These are phyloP conservation scores for Scotopteryx bipunctaria DNA, from an alignment of 2,888 invertebrate genomes.

Conservation along the genomic window DNA sequence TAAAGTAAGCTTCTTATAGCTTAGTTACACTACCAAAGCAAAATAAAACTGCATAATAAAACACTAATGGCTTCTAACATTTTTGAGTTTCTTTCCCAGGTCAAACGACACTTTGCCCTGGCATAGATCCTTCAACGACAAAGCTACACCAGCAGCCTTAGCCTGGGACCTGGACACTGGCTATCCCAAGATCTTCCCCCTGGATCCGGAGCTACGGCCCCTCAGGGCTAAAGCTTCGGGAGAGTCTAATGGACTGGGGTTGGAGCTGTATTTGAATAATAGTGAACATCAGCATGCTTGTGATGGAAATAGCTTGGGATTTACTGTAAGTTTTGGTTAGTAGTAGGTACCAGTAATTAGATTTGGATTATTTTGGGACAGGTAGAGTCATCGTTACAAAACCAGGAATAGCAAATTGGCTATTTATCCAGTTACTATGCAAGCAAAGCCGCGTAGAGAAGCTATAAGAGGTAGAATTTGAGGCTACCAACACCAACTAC, in stretches of 20 bases:
- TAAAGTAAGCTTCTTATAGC: conserved; percentile 2
- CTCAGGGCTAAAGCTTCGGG: conserved; percentile 71
- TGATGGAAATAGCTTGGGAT: conserved; percentile 73
- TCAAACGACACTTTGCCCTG: conserved; percentile 64
- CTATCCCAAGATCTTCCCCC: conserved; percentile 68
- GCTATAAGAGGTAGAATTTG: too few species aligned
- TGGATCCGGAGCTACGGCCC: conserved; percentile 56
- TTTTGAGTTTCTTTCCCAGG: conserved; percentile 49
- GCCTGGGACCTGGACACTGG: conserved; percentile 69
- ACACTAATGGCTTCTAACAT: too few species aligned
- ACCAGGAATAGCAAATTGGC: too few species aligned
- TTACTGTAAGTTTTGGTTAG: conserved; percentile 62
- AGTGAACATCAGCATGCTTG: conserved; percentile 72
- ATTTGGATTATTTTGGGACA: too few species aligned
- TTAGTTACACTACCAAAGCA: too few species aligned
- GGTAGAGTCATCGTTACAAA: too few species aligned
- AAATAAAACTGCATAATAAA: too few species aligned
- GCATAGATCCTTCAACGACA: conserved; percentile 58
- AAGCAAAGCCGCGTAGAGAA: too few species aligned
- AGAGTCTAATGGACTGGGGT: conserved; percentile 66
- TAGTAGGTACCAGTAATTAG: too few species aligned
- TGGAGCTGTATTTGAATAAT: conserved; percentile 71
- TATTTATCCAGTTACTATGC: too few species aligned
- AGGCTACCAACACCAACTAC: background rate
- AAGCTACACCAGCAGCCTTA: conserved; percentile 43